These are phyloP conservation scores for Zaprionus bogoriensis DNA, from an alignment of 2,888 invertebrate genomes.

Conservation along the genomic window DNA sequence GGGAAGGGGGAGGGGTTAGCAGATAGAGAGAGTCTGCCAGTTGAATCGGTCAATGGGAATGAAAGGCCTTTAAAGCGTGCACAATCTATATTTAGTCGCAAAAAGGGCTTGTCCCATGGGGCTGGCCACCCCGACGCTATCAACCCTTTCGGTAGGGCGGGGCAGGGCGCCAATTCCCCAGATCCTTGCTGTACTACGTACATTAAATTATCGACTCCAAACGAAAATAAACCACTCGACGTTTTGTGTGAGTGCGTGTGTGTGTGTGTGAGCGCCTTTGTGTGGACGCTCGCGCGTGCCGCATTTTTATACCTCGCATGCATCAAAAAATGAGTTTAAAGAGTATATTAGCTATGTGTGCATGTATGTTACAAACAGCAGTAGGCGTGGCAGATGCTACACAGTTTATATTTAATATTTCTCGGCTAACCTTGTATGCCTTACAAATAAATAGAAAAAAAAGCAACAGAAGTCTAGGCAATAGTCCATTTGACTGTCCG, in stretches of 20 bases:
- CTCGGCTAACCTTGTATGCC: too few species aligned
- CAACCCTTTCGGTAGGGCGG: slow-evolving; percentile 17
- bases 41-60: slow-evolving; percentile 8
- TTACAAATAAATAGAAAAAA: too few species aligned
- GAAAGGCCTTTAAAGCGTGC: background rate
- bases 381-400: too few species aligned
- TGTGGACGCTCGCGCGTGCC: slow-evolving; percentile 19
- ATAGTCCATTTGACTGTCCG: too few species aligned
- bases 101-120: background rate
- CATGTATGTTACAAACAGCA: too few species aligned
- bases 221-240: slow-evolving; percentile 61
- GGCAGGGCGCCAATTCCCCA: background rate
- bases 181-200: slow-evolving; percentile 11
- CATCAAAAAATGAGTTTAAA: too few species aligned
- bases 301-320: too few species aligned
- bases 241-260: background rate
- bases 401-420: too few species aligned
- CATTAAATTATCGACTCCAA: slow-evolving; percentile 63
- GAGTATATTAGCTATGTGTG: too few species aligned
- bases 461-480: too few species aligned
- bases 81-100: background rate
- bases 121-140: slow-evolving; percentile 3
- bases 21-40: background rate
- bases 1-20: background rate
- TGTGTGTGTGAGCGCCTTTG: slow-evolving; percentile 6